Conservation (phyloP, 1,140 invertebrate species). For the Heliconius melpomene region DNA sequence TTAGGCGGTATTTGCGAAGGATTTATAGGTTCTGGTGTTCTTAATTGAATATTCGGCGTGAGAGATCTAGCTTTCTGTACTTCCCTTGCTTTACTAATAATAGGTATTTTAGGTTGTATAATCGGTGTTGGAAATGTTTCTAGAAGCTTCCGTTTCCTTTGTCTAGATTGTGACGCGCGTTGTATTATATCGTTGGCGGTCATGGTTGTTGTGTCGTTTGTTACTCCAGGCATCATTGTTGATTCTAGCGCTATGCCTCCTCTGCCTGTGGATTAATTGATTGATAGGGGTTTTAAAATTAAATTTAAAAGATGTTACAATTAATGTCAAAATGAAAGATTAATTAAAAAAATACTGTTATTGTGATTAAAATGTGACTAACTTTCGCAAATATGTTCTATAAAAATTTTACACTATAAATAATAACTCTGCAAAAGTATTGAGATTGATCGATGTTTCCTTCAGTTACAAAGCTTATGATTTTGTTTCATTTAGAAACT, state of each 20-base stretch:
- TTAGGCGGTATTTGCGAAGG: slow-evolving; percentile 55
- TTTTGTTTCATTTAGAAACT: no score
- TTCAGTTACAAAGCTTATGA: no score
- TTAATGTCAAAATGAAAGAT: no score
- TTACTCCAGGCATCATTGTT: slow-evolving; percentile 37
- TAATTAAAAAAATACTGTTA: no score
- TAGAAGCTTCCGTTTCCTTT: slow-evolving; percentile 21
- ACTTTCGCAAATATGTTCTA: no score
- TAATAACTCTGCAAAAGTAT: no score
- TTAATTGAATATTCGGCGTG: slow-evolving; percentile 33
- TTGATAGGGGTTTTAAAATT: no score
- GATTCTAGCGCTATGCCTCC: slow-evolving; percentile 52
- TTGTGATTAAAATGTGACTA: no score
- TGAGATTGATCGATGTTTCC: no score
- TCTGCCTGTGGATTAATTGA: slow-evolving; percentile 46
- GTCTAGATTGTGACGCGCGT: slow-evolving; percentile 39
- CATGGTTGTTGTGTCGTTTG: slow-evolving; percentile 18
- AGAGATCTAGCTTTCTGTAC: neutral
- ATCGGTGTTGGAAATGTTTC: neutral
- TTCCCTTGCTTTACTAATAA: neutral
- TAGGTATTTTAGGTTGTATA: neutral
- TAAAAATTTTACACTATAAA: no score
- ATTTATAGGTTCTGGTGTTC: slow-evolving; percentile 34
- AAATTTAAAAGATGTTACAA: no score
- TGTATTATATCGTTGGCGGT: slow-evolving; percentile 60